Base-by-base conservation (phyloP, 2,888 invertebrate species). In the Heliconius erato region DNA sequence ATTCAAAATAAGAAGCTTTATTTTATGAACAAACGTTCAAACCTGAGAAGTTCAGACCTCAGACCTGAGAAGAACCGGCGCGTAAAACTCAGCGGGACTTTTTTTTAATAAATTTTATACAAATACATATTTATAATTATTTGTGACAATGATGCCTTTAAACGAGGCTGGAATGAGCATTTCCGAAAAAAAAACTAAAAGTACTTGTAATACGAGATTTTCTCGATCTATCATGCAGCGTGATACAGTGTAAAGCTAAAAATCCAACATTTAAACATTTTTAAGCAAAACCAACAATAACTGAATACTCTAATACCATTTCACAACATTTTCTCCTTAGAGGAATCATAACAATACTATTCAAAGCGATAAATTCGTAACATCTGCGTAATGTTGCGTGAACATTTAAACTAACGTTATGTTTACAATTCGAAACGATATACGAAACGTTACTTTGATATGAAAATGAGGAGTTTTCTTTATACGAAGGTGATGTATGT, bases 351-450 rank as follows among this genome's bases (percentile, higher is more conserved):
- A 63, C 32, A 63, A 63, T 35, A 76, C 14, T 59, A 72, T 74
- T 59, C 32, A 76, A 54, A 76, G 59, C 35, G n/a, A 59, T 35
- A n/a, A 63, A 35, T n/a, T 63, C 63, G 35, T 35, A 76, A 59
- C 35, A 63, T 74, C 12, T 23, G 76, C 40, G 76, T 63, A 76
- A 76, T 76, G 76, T 35, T 76, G 63, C 76, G 76, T 40, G 35
- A 40, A 76, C 23, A 76, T 40, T 76, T 76, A 76, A 59, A 76
- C 63, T 63, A 76, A 76, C 63, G n/a, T 76, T 63, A 76, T 16
- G 26, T 76, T 59, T 63, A 76, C 35, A 76, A 63, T 44, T 16
- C 44, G 26, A 26, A 72, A 19, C 44, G 67, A 49, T 72, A 26
- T 76, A 63, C 40, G n/a, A 35, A 5, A 63, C 40, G 63, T 63